Evolutionary conservation across 1,140 invertebrate species (phyloP), one percentile per base, ranked within the genome.

Genomic region (Colletes gigas): DNA sequence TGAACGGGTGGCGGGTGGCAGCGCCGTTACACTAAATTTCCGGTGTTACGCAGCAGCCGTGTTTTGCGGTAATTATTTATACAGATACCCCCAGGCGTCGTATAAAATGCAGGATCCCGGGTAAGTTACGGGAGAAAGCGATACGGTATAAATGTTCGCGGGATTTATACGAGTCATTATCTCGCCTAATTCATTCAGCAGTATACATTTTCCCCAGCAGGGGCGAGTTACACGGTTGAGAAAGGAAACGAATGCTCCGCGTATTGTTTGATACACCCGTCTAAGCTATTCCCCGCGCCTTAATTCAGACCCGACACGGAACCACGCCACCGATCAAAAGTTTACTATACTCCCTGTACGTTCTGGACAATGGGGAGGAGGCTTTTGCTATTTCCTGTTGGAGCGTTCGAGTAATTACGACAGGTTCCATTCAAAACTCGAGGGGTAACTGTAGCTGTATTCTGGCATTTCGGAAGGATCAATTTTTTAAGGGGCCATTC

Each of bases 131-230:
- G 12, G 14, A 12, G n/a, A 41, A 66, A 21, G 63, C 44, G 69
- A 77, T 52, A 70, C 52, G 59, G 50, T 65, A 72, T 55, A 72
- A 78, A 41, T 70, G 59, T 63, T 78, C 47, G n/a, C n/a, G 3
- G 59, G 50, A 78, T 78, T 78, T 78, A 78, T 78, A 72, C 39
- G 50, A 47, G 59, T 72, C 68, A 78, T 78, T 78, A 78, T 72
- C 68, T 72, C 54, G 52, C 68, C 50, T 78, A 72, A 78, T 78
- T 78, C 68, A 72, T 78, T 72, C 76, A 21, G n/a, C 76, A 44
- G 39, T 50, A 41, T 21, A 30, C 57, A 44, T 71, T 78, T 44
- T 15, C 68, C 15, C 21, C 4, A 14, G 44, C 9, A 19, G 7
- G 30, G 67, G 1, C 44, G 71, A 78, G 60, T 63, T 78, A 41